Evolutionary conservation across 2,888 invertebrate genomes (phyloP), one percentile per base, ranked within the genome.

Genomic region (Andrena haemorrhoa): DNA sequence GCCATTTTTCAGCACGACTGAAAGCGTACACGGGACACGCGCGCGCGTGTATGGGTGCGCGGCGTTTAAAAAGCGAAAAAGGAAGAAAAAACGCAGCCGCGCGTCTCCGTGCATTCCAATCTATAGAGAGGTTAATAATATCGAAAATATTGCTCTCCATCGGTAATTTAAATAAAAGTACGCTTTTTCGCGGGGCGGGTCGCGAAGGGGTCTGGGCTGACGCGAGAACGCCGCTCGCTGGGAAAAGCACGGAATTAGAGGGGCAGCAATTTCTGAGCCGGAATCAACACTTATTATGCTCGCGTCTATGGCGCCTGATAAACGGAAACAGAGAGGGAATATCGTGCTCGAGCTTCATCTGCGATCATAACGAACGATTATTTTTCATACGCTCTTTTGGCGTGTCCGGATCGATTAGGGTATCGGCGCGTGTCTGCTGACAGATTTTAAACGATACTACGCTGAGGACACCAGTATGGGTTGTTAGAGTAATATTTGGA

Each of bases 141-240:
- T 83, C 78, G 82, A 82, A 83, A 82, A 82, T 83, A 83, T 83
- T 82, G 78, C 83, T 82, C 78, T 68, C 63, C 71, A 74, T 53
- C 82, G 70, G 82, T 82, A 82, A 83, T 82, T 83, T 71, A 64
- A 82, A 82, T 78, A 78, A 83, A 82, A 83, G 71, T 82, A 72
- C 82, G 51, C 41, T 70, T 70, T 74, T 69, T 69, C 61, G 71
- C 31, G 20, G 47, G 51, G 60, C 65, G 74, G 33, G 20, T 26
- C 5, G 33, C 33, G 56, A 26, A 20, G 23, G 35, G 20, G 68
- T 26, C 26, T 33, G 61, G 12, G 1, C 35, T 41, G 26, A 8
- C 20, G 31, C 10, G 49, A 10, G 64, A 61, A 60, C 65, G 76
- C 56, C 61, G 49, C 31, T 63, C 49, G 29, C 31, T 31, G 26